Conservation (phyloP, 2,797 vertebrate genomes). For the Micropoecilia bifurca region DNA sequence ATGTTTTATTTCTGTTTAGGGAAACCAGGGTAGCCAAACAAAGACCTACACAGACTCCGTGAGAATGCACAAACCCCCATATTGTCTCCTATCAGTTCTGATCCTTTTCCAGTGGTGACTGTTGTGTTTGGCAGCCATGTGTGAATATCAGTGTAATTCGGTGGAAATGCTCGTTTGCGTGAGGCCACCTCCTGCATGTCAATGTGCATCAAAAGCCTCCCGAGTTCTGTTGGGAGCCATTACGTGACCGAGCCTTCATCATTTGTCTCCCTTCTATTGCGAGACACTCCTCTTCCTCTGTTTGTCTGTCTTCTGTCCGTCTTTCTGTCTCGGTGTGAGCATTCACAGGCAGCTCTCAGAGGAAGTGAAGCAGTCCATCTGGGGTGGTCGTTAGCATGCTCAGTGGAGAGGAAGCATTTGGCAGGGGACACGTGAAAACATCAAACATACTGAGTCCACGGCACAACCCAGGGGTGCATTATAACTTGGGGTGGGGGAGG, state of each 20-base stretch:
- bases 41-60: neutral
- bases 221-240: slow-evolving; percentile 21
- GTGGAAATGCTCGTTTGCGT: slow-evolving; percentile 14
- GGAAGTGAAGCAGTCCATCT: slow-evolving; percentile 72
- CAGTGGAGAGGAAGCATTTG: slow-evolving; percentile 54
- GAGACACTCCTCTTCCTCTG: neutral
- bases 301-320: slow-evolving; percentile 8
- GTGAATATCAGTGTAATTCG: neutral
- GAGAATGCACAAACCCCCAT: neutral
- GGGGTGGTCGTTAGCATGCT: slow-evolving; percentile 70
- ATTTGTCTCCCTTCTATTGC: slow-evolving; percentile 15
- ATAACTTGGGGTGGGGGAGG: slow-evolving; percentile 11
- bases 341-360: slow-evolving; percentile 45
- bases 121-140: neutral
- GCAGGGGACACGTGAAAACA: slow-evolving; percentile 67
- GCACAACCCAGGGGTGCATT: slow-evolving; percentile 59
- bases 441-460: slow-evolving; percentile 47
- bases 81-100: neutral
- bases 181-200: neutral
- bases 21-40: neutral
- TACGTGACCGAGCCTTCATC: slow-evolving; percentile 10
- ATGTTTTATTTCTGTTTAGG: neutral
- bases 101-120: neutral
- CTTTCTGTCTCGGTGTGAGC: slow-evolving; percentile 45
- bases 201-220: neutral